phyloP scores from a whole-genome alignment of 1,140 invertebrate species.

The Brachystomella parvula region DNA sequence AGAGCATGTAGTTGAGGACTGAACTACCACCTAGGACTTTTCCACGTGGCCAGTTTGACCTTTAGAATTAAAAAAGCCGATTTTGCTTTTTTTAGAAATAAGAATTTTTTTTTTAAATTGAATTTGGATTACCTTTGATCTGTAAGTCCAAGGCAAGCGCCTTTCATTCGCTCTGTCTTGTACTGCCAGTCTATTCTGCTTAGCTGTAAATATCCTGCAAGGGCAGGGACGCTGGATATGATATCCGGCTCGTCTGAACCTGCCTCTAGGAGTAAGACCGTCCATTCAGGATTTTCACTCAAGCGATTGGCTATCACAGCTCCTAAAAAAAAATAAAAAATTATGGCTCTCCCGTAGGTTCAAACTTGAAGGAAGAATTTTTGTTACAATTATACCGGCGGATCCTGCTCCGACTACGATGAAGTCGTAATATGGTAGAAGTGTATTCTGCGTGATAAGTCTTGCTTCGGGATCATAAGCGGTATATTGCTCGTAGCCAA shows the following conservation, averaged over 20 bases:
- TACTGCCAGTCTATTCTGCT: slow-evolving; percentile 65
- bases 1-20: slow-evolving; percentile 82
- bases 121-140: slow-evolving; percentile 19
- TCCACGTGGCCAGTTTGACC: slow-evolving; percentile 49
- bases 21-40: slow-evolving; percentile 68
- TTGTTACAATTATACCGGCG: slow-evolving; percentile 30
- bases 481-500: slow-evolving; percentile 78
- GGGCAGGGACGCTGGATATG: slow-evolving; percentile 44
- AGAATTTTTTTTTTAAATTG: slow-evolving; percentile 2
- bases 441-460: slow-evolving; percentile 53
- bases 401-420: slow-evolving; percentile 44
- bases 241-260: slow-evolving; percentile 48
- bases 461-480: slow-evolving; percentile 74
- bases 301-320: slow-evolving; percentile 48
- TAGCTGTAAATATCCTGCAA: slow-evolving; percentile 47
- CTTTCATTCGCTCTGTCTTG: slow-evolving; percentile 53
- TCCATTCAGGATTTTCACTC: slow-evolving; percentile 39
- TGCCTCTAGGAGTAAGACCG: slow-evolving; percentile 52
- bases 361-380: neutral
- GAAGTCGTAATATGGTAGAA: slow-evolving; percentile 66
- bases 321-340: slow-evolving; percentile 38
- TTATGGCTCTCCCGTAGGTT: neutral
- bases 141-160: slow-evolving; percentile 49
- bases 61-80: slow-evolving; percentile 9
- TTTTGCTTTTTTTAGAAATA: neutral